Evolutionary conservation across 2,888 invertebrate genomes (phyloP).

Genomic region (Noctua janthe): DNA sequence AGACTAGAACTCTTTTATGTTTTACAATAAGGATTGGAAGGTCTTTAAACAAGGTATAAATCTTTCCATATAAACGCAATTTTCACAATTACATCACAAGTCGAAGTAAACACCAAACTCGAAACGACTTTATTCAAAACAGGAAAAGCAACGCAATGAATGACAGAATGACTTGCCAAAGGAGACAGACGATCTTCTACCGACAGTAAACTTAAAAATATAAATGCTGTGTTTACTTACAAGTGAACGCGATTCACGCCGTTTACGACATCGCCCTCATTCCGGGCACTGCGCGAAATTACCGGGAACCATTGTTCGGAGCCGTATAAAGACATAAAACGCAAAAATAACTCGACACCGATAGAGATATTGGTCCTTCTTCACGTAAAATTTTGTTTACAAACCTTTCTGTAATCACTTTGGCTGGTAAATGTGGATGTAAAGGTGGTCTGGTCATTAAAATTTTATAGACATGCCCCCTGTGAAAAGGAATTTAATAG

Average conservation of each 20-base stretch:
- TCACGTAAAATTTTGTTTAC: slow-evolving; percentile 63
- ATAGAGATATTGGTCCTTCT: slow-evolving; percentile 66
- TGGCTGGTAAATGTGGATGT: slow-evolving; percentile 51
- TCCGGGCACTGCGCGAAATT: slow-evolving; percentile 63
- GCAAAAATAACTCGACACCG: slow-evolving; percentile 67
- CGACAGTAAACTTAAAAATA: slow-evolving; percentile 67
- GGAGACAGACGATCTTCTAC: slow-evolving; percentile 42
- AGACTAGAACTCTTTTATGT: too few relatives aligned
- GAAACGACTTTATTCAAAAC: slow-evolving; percentile 33
- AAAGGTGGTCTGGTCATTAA: slow-evolving; percentile 52
- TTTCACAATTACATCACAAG: slow-evolving; percentile 7
- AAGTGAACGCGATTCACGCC: slow-evolving; percentile 61
- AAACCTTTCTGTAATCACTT: slow-evolving; percentile 59
- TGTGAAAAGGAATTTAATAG: slow-evolving; percentile 48
- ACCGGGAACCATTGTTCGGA: slow-evolving; percentile 67
- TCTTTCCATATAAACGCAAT: not conserved
- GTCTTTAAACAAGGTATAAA: not conserved
- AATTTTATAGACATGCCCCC: slow-evolving; percentile 48
- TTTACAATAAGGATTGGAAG: not conserved
- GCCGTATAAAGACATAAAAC: slow-evolving; percentile 68
- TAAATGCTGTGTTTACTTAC: slow-evolving; percentile 64
- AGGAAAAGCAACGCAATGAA: slow-evolving; percentile 45
- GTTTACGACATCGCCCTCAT: slow-evolving; percentile 65
- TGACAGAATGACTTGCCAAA: slow-evolving; percentile 42
- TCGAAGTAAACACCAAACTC: slow-evolving; percentile 31